Evolutionary conservation across 2,113 vertebrate species (phyloP), one percentile per base, ranked within the genome.

Genomic region (Coptodon bakossiorum): DNA sequence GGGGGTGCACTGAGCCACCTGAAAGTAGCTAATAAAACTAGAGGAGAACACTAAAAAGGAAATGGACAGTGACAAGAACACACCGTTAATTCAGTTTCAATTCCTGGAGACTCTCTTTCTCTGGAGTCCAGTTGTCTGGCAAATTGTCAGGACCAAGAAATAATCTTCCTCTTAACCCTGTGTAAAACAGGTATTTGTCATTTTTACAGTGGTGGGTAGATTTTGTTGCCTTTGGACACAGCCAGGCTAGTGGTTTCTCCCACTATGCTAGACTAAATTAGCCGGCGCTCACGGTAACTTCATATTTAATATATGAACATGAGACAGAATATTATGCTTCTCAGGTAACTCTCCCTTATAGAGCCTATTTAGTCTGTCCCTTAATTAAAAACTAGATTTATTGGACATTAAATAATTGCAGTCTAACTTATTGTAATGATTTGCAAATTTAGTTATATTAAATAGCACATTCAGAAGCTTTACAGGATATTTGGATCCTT

Each of bases 11-110:
- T 3, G 19, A 31, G 63, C 50, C 16, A 73, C 54, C 63, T 81
- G 16, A 63, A 68, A 66, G 45, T 14, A 5, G 86, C 54, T 66
- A 40, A 89, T 89, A 36, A 86, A 91, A 68, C 16, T 24, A 16
- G 36, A 48, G 16, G 40, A 45, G 45, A 13, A 66, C 0, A 31
- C 19, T 11, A 16, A 80, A 38, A 84, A 13, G 68, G 43, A 86
- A 81, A 59, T 63, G 13, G 66, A 66, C 12, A 80, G 22, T 31
- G 27, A 81, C 24, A 10, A 45, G 29, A 27, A 57, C 24, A 16
- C 78, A 78, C 54, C 9, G 5, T 73, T 79, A 52, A 73, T 61
- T 34, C 45, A 36, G 22, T 57, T 83, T 83, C 27, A 71, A 11
- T 79, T 61, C 24, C 16, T 48, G 54, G 24, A 31, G 54, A 45